Evolutionary conservation across 2,888 invertebrate genomes (phyloP).

Genomic region (Panorpa germanica): DNA sequence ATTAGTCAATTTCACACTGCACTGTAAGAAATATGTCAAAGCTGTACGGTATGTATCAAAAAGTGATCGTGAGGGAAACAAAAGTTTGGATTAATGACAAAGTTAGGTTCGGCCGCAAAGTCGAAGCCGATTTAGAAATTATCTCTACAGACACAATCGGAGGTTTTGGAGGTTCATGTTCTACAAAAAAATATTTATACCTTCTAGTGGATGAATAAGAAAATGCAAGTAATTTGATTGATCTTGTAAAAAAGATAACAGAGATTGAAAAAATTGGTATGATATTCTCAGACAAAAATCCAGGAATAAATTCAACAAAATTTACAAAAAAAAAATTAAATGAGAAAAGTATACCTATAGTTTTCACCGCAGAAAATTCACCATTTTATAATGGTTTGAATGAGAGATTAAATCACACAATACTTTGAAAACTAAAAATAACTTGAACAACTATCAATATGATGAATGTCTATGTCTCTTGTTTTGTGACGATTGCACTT

Average conservation of each 20-base stretch:
- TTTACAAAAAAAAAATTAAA: no score
- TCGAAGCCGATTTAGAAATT: slow-evolving; percentile 13
- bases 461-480: no score
- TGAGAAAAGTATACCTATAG: slow-evolving; percentile 13
- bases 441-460: slow-evolving; percentile 18
- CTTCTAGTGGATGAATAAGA: no score
- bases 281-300: slow-evolving; percentile 14
- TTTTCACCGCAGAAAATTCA: slow-evolving; percentile 17
- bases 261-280: slow-evolving; percentile 9
- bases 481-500: no score
- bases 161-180: slow-evolving; percentile 14
- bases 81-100: no score
- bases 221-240: slow-evolving; percentile 13
- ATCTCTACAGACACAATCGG: slow-evolving; percentile 14
- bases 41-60: no score
- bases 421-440: slow-evolving; percentile 14
- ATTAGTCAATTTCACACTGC: no score
- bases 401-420: slow-evolving; percentile 16
- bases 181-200: slow-evolving; percentile 15
- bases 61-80: no score
- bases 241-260: slow-evolving; percentile 10
- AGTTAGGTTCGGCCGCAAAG: no score
- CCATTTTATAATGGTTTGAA: slow-evolving; percentile 15
- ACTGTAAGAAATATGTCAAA: no score
- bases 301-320: slow-evolving; percentile 16